These are phyloP conservation scores for Todus mexicanus DNA, from an alignment of 2,797 vertebrate genomes.

Conservation along the genomic window DNA sequence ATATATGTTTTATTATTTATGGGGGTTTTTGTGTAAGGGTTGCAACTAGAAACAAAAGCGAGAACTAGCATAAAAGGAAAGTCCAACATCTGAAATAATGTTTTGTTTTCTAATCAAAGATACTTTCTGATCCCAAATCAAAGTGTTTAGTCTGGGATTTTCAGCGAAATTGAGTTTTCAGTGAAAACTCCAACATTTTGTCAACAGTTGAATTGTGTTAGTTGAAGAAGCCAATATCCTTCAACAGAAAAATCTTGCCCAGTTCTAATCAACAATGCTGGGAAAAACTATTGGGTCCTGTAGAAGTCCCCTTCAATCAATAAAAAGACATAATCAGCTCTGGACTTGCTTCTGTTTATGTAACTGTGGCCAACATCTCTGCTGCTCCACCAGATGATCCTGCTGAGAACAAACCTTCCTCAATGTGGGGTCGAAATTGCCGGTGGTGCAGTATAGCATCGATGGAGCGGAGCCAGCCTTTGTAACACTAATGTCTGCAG, in stretches of 20 bases:
- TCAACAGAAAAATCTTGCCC: neutral
- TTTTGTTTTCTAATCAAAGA: neutral
- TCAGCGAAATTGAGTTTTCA: conserved; percentile 11
- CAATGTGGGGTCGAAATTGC: neutral
- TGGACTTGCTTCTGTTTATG: neutral
- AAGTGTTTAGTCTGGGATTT: neutral
- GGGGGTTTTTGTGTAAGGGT: neutral
- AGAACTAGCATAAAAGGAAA: neutral
- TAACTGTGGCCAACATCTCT: neutral
- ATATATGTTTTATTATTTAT: neutral
- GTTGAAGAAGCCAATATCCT: neutral
- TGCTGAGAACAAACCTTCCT: neutral
- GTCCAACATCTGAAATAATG: neutral
- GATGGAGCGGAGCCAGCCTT: neutral
- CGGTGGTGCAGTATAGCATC: neutral
- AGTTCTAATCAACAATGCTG: neutral
- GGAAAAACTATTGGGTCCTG: neutral
- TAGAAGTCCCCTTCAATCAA: neutral
- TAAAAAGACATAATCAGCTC: neutral
- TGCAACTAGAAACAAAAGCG: neutral
- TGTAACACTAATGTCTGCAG: neutral
- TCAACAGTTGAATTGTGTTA: neutral
- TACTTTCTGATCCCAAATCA: neutral
- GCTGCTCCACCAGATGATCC: neutral
- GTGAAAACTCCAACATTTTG: neutral